Evolutionary conservation across 1,140 invertebrate genomes (phyloP).

Genomic region (Probaryconus sp.): DNA sequence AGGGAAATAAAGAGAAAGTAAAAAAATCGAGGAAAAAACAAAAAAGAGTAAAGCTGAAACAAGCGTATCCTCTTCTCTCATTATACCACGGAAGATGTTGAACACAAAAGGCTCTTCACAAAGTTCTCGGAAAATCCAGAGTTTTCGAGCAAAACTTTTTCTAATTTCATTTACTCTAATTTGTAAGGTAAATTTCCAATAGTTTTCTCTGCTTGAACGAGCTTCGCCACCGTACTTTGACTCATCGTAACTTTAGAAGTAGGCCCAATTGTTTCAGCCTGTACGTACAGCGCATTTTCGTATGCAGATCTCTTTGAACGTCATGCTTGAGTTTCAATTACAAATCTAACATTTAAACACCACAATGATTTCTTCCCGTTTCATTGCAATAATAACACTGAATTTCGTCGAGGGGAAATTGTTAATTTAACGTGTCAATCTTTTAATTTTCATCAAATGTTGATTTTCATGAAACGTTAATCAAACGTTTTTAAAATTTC

Average conservation of each 20-base stretch:
- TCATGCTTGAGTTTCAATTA: slow-evolving; percentile 49
- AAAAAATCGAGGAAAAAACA: slow-evolving; percentile 33
- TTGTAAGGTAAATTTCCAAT: slow-evolving; percentile 74
- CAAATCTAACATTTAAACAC: slow-evolving; percentile 31
- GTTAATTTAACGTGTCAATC: too few relatives aligned
- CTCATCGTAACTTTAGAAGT: slow-evolving; percentile 65
- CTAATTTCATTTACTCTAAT: slow-evolving; percentile 76
- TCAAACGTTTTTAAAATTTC: too few relatives aligned
- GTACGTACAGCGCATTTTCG: slow-evolving; percentile 39
- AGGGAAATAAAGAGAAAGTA: slow-evolving; percentile 34
- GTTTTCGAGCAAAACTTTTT: slow-evolving; percentile 70
- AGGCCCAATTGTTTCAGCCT: slow-evolving; percentile 55
- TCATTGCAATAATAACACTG: too few relatives aligned
- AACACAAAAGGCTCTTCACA: slow-evolving; percentile 70
- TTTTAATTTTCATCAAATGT: too few relatives aligned
- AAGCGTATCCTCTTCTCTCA: slow-evolving; percentile 65
- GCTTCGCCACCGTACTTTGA: slow-evolving; percentile 61
- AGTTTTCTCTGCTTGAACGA: slow-evolving; percentile 65
- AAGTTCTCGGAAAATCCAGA: slow-evolving; percentile 71
- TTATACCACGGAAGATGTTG: slow-evolving; percentile 69
- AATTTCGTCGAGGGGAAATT: too few relatives aligned
- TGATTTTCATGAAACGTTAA: too few relatives aligned
- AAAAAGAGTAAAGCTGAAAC: slow-evolving; percentile 50
- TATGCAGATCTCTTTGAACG: slow-evolving; percentile 45
- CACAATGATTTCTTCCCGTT: slow-evolving; percentile 15